These are phyloP conservation scores for Lagria hirta DNA, from an alignment of 2,888 invertebrate genomes.

Conservation along the genomic window DNA sequence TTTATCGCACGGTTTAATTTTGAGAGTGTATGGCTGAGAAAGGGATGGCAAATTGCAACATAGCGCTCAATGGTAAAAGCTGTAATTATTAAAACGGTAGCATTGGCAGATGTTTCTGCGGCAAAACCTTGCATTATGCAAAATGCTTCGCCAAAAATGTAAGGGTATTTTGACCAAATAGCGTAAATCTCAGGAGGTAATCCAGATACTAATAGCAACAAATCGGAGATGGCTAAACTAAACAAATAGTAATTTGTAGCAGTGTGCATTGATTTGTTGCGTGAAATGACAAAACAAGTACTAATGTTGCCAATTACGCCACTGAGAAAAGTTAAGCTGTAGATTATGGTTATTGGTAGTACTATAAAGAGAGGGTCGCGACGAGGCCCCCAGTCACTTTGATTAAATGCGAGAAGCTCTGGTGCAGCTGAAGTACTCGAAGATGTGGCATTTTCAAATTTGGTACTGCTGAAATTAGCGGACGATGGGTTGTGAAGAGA, in stretches of 20 bases:
- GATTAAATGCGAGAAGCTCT: conserved; percentile 1
- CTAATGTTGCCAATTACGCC: conserved; percentile 81
- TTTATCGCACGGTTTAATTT: conserved; percentile 80
- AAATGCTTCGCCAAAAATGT: conserved; percentile 74
- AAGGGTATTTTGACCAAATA: conserved; percentile 67
- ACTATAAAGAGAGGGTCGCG: conserved; percentile 54
- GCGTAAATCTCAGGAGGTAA: conserved; percentile 78
- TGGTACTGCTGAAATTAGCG: no score
- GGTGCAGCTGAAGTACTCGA: no score
- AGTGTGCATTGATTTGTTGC: conserved; percentile 82
- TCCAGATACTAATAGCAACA: conserved; percentile 76
- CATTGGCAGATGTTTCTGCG: conserved; percentile 84
- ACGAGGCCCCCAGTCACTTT: conserved; percentile 20
- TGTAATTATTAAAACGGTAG: conserved; percentile 83
- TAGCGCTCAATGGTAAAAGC: conserved; percentile 89
- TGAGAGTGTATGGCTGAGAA: conserved; percentile 80
- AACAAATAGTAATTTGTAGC: conserved; percentile 82
- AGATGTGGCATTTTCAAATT: no score
- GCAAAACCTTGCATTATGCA: conserved; percentile 70
- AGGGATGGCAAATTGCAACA: conserved; percentile 84
- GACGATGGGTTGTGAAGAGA: no score
- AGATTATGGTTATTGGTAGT: conserved; percentile 73
- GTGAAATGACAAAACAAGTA: conserved; percentile 82
- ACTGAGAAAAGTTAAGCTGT: conserved; percentile 72
- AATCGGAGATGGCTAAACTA: conserved; percentile 81